phyloP scores from a whole-genome alignment of 2,797 vertebrate species.

The Bucorvus abyssinicus region DNA sequence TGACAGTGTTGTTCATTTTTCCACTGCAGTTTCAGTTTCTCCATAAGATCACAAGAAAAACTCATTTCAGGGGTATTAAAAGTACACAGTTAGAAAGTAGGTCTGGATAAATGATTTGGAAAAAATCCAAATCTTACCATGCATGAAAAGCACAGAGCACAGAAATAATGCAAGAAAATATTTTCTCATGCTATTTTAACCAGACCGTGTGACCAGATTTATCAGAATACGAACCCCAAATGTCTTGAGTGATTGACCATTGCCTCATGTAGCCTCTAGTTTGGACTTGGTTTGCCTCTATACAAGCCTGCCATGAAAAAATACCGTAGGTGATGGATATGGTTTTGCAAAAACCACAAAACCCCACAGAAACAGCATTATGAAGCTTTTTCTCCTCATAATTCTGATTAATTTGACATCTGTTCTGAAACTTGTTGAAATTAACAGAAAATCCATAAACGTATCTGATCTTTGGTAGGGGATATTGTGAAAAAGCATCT shows the following conservation, averaged over 20 bases:
- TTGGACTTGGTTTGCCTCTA: not conserved
- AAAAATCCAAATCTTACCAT: constrained; percentile 56
- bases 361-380: not conserved
- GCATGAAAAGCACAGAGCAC: constrained; percentile 42
- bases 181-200: constrained; percentile 29
- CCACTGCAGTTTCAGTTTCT: not conserved
- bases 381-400: not conserved
- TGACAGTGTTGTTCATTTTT: not conserved
- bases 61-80: constrained; percentile 56
- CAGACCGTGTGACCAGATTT: not conserved
- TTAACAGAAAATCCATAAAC: not conserved
- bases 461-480: not conserved
- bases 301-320: not conserved
- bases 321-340: not conserved
- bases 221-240: constrained; percentile 29
- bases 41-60: not conserved
- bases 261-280: constrained; percentile 3
- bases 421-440: not conserved
- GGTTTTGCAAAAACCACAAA: constrained; percentile 1
- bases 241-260: constrained; percentile 12
- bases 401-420: constrained; percentile 17
- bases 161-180: constrained; percentile 43
- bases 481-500: not conserved
- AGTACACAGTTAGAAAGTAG: constrained; percentile 45
- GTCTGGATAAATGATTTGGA: constrained; percentile 64